These are phyloP conservation scores for Melipona quadrifasciata DNA, from an alignment of 1,140 invertebrate genomes.

Conservation along the genomic window DNA sequence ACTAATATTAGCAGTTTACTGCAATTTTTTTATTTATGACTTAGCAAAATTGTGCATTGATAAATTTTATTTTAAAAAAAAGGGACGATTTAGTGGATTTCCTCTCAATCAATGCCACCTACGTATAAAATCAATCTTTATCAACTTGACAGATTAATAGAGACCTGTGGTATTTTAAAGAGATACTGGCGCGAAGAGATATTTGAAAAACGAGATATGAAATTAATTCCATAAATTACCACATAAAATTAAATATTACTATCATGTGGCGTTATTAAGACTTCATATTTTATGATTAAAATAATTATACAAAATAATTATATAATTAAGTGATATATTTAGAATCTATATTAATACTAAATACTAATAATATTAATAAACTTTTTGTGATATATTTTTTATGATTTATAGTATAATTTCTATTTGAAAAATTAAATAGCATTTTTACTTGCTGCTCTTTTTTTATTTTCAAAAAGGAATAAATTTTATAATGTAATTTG, in stretches of 20 bases:
- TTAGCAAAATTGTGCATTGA: not conserved
- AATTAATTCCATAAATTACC: not conserved
- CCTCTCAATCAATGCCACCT: conserved; percentile 15
- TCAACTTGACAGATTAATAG: conserved; percentile 17
- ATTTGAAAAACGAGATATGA: not conserved
- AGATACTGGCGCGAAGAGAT: not conserved
- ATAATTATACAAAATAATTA: not conserved
- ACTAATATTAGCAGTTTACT: not conserved
- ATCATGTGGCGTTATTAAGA: not conserved
- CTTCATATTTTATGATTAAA: not conserved
- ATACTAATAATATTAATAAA: not conserved
- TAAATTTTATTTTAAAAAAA: conserved; percentile 9
- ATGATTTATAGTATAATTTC: not conserved
- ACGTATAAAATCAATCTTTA: conserved; percentile 20
- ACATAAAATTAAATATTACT: not conserved
- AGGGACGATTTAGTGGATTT: conserved; percentile 2
- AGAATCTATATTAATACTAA: not conserved
- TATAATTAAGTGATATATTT: not conserved
- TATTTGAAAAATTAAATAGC: not conserved
- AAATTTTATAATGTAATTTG: too few relatives aligned
- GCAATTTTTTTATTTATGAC: not conserved
- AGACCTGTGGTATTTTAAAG: conserved; percentile 1
- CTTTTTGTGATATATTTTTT: not conserved
- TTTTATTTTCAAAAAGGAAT: not conserved
- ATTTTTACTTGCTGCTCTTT: not conserved